These are phyloP conservation scores for Noturus placidus DNA, from an alignment of 2,113 vertebrate species.

Conservation along the genomic window DNA sequence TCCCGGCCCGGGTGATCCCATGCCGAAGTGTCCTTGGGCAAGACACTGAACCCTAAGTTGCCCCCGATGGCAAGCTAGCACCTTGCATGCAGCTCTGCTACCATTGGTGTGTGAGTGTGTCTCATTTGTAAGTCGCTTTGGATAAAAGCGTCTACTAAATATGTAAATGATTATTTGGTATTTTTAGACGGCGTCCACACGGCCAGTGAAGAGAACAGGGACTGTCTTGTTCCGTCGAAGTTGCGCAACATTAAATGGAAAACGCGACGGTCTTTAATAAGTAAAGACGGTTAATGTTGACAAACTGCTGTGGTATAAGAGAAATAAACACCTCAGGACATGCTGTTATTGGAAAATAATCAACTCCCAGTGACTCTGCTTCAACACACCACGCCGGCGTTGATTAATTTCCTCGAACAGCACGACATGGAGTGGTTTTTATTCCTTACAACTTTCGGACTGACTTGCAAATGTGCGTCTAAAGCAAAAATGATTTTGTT, in stretches of 20 bases:
- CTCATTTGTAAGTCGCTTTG: too few species aligned
- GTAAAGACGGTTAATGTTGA: neutral
- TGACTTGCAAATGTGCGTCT: too few species aligned
- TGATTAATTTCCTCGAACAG: neutral
- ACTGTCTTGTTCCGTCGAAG: neutral
- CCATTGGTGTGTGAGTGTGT: too few species aligned
- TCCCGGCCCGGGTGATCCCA: too few species aligned
- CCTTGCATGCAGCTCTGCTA: too few species aligned
- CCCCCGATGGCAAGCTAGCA: too few species aligned
- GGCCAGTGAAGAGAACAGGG: neutral
- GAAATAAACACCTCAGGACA: neutral
- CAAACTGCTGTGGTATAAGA: neutral
- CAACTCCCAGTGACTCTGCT: neutral
- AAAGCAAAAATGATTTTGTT: neutral
- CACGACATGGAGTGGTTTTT: neutral
- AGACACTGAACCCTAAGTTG: too few species aligned
- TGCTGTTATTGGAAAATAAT: neutral
- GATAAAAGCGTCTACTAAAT: too few species aligned
- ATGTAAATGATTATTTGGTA: neutral
- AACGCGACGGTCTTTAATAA: neutral
- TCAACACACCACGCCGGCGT: neutral
- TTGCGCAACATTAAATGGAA: neutral
- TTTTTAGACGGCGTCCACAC: neutral
- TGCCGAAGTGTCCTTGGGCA: too few species aligned
- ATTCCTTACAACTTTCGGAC: neutral